Evolutionary conservation across 2,888 invertebrate species (phyloP), one percentile per base, ranked within the genome.

Genomic region (Andrena minutula): DNA sequence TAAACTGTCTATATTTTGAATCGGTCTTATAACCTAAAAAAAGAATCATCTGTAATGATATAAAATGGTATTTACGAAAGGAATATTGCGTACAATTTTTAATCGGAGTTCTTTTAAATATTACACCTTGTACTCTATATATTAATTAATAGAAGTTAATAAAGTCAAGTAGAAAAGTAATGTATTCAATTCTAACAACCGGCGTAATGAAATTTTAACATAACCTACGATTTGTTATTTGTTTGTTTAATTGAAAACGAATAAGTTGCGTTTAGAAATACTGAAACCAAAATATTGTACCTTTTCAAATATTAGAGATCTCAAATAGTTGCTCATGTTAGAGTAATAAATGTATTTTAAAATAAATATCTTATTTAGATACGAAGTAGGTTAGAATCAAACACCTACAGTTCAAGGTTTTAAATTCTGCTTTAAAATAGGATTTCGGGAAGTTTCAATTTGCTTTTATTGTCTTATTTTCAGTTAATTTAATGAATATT

Each of bases 11-110:
- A 68, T 35, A 69, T 80, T 87, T 47, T 80, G 68, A 16, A 92
- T 76, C 26, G 83, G 86, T 73, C 85, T 87, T 56, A 83, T 75
- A 68, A 93, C 80, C 93, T 93, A 58, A 64, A 90, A 89, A 64
- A 77, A 63, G 28, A 64, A 86, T 84, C 5, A 12, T 26, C 26
- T 82, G 35, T 5, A 64, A 51, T 69, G 30, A 1, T 2, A 30
- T 61, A 12, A 2, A 53, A 53, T 47, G 8, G 26, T 58, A 56
- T 30, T 1, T 74, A 20, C n/a, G 56, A 41, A 20, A 47, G 0
- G 49, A 47, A 64, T 16, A 28, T 20, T 30, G 2, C 2, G 8
- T 41, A 32, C 20, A 23, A 49, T 28, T 35, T 32, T 64, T 23
- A 8, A 66, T 30, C 7, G 7, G 7, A 63, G 28, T 51, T 8